A percentile compares a stretch with the other conserved stretches of the same genome.
Conservation (phyloP, 1,140 invertebrate species). For the Leptopilina clavipes region DNA sequence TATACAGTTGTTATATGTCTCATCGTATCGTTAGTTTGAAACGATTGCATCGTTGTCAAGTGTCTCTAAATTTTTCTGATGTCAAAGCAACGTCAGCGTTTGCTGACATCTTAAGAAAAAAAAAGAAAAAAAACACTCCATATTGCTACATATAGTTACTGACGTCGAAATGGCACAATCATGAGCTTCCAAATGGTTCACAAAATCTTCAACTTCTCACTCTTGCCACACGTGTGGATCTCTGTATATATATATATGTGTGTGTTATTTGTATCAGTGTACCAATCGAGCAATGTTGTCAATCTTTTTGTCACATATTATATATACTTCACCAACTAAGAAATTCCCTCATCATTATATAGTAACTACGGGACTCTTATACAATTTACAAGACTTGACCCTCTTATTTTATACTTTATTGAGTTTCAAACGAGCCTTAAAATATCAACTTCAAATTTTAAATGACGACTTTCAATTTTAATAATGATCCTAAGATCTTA, state of each 20-base stretch:
- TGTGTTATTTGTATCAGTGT: too few relatives aligned
- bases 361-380: neutral
- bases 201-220: constrained; percentile 26
- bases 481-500: too few relatives aligned
- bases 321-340: neutral
- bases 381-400: neutral
- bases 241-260: too few relatives aligned
- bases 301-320: constrained; percentile 9
- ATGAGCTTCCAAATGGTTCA: constrained; percentile 15
- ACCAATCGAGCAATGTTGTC: constrained; percentile 26
- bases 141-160: constrained; percentile 9
- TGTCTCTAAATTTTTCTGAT: neutral
- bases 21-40: constrained; percentile 20
- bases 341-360: constrained; percentile 14
- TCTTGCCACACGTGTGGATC: neutral
- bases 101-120: constrained; percentile 5
- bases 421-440: neutral
- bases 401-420: constrained; percentile 14
- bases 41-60: constrained; percentile 24
- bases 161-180: constrained; percentile 29
- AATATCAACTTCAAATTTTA: too few relatives aligned
- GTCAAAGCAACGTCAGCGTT: constrained; percentile 20
- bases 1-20: neutral
- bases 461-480: too few relatives aligned
- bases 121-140: neutral